Evolutionary conservation across 2,888 invertebrate species (phyloP), one percentile per base, ranked within the genome.

Genomic region (Cancer borealis): DNA sequence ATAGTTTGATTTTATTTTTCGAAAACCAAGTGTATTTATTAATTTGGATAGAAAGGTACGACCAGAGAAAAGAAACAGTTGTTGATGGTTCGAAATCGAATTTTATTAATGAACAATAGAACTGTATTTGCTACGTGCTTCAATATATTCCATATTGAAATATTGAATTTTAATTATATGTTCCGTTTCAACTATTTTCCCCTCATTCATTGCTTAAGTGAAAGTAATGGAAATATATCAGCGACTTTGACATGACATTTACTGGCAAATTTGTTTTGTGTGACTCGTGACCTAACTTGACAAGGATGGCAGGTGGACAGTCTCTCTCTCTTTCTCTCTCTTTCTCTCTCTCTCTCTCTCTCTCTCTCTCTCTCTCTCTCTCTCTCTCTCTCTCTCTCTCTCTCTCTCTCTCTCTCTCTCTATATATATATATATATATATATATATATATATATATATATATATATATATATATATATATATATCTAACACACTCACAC

Each of bases 271-370:
- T 60, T 60, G 60, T 60, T 60, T 21, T 60, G 21, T 21, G 60
- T 21, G 60, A 60, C 17, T 60, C 17, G 60, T 60, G 60, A 60
- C 60, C 10, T 2, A 17, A 60, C 60, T 17, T 60, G 60, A 79
- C 73, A 8, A 73, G 73, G 21, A 73, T 26, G 73, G 73, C 73
- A 79, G 26, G 26, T 26, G 26, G 26, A 79, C 73, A 79, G 10
- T 79, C 73, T 79, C 73, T 79, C 73, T 79, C 73, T 79, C 73
- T 79, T 26, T 79, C 73, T 79, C 73, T 79, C 73, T 79, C 30
- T 73, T 26, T 73, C 73, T 73, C 73, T 73, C 73, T 73, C 73
- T 73, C 73, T 73, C n/a, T n/a, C n/a, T 73, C 54, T 54, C 54
- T 54, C 54, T 54, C 54, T 54, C 54, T 54, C 54, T 54, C 54